These are phyloP conservation scores for Dermatemys mawii DNA, from an alignment of 2,113 vertebrate genomes.

Conservation along the genomic window DNA sequence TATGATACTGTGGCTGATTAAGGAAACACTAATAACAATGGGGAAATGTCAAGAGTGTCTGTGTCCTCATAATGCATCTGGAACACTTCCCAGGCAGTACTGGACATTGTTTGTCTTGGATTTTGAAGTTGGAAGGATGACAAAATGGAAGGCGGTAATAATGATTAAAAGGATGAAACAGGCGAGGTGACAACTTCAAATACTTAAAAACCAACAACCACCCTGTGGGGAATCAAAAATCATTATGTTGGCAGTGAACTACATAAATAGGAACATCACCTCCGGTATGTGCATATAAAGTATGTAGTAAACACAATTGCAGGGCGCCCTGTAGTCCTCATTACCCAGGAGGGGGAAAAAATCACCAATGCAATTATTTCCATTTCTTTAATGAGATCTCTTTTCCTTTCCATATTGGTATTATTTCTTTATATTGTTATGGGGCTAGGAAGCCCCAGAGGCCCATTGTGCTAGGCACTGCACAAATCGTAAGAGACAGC, in stretches of 20 bases:
- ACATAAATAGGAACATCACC: neutral
- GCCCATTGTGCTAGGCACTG: neutral
- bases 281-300: neutral
- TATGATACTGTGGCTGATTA: slow-evolving; percentile 37
- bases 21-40: slow-evolving; percentile 32
- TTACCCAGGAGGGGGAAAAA: slow-evolving; percentile 4
- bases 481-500: neutral
- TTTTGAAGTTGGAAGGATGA: slow-evolving; percentile 29
- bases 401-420: neutral
- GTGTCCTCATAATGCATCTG: neutral
- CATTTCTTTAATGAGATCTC: neutral
- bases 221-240: slow-evolving; percentile 23
- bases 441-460: slow-evolving; percentile 12
- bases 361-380: slow-evolving; percentile 14
- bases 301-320: neutral
- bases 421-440: neutral
- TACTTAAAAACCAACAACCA: neutral
- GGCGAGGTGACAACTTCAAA: slow-evolving; percentile 11
- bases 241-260: neutral
- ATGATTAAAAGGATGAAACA: neutral
- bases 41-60: slow-evolving; percentile 51
- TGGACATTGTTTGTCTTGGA: neutral
- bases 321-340: slow-evolving; percentile 28
- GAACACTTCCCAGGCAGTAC: slow-evolving; percentile 33
- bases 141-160: neutral